A percentile compares a stretch with the other conserved stretches of the same genome.
Conservation (phyloP, 2,888 invertebrate genomes). For the Bembecia ichneumoniformis region DNA sequence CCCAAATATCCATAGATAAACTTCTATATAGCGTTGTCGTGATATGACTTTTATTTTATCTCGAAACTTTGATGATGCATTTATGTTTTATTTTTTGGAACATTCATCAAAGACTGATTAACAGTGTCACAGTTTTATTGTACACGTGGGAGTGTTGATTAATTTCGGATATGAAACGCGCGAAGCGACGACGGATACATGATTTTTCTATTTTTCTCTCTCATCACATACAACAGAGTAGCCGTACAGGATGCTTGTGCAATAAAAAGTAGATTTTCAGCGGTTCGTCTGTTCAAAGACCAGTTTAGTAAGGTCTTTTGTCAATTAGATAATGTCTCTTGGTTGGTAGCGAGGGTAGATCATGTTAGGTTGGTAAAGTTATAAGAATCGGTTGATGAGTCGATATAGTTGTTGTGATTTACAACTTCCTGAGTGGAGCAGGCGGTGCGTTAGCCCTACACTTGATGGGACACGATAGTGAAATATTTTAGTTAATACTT, state of each 20-base stretch:
- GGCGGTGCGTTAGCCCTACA: conserved; percentile 35
- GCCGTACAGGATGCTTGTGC: conserved; percentile 45
- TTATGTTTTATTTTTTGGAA: not conserved
- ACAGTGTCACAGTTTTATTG: not conserved
- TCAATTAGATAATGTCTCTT: not conserved
- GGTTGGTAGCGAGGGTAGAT: conserved; percentile 16
- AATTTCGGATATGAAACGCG: conserved; percentile 10
- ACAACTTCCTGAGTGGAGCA: conserved; percentile 53
- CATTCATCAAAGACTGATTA: not conserved
- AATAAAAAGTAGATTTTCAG: conserved; percentile 59
- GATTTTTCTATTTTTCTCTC: conserved; percentile 7
- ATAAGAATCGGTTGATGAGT: conserved; percentile 40
- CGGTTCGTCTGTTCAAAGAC: conserved; percentile 26
- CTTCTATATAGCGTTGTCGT: too few relatives aligned
- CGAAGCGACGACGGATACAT: conserved; percentile 9
- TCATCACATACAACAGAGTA: conserved; percentile 20
- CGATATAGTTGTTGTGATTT: conserved; percentile 48
- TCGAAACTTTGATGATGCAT: too few relatives aligned
- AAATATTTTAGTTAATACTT: conserved; percentile 16
- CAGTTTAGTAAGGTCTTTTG: conserved; percentile 24
- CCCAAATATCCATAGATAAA: too few relatives aligned
- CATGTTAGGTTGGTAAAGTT: conserved; percentile 24
- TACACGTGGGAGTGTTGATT: conserved; percentile 7
- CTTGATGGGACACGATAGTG: conserved; percentile 31
- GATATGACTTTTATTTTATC: conserved; percentile 4